These are phyloP conservation scores for Laupala kohalensis DNA, from an alignment of 1,140 invertebrate genomes.

Conservation along the genomic window DNA sequence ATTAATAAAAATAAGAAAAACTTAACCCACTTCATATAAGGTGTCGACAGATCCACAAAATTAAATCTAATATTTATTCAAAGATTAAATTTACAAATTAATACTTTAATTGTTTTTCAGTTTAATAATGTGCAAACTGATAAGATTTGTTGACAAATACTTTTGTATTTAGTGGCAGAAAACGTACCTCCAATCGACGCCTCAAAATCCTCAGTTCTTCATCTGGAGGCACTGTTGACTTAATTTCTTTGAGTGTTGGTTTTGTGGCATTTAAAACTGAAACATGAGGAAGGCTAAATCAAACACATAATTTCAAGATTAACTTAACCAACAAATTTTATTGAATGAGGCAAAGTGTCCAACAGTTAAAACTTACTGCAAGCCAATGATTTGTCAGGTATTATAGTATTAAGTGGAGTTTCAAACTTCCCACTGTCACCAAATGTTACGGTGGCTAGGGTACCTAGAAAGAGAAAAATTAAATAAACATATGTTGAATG, in stretches of 20 bases:
- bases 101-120: no score
- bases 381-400: conserved; percentile 28
- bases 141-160: no score
- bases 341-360: no score
- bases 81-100: no score
- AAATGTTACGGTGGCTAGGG: conserved; percentile 22
- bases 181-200: conserved; percentile 16
- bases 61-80: no score
- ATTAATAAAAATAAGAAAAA: no score
- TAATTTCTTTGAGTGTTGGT: background rate
- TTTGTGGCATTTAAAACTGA: conserved; percentile 15
- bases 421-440: conserved; percentile 17
- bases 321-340: background rate
- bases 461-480: conserved; percentile 19
- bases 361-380: conserved; percentile 29
- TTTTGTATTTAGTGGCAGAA: no score
- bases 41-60: no score
- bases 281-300: background rate
- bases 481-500: background rate
- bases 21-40: no score
- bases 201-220: conserved; percentile 18
- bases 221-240: conserved; percentile 6
- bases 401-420: conserved; percentile 18
- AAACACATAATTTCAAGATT: background rate
- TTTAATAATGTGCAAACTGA: no score